Base-by-base conservation (phyloP, 2,888 invertebrate species). In the Caenorhabditis virilis region DNA sequence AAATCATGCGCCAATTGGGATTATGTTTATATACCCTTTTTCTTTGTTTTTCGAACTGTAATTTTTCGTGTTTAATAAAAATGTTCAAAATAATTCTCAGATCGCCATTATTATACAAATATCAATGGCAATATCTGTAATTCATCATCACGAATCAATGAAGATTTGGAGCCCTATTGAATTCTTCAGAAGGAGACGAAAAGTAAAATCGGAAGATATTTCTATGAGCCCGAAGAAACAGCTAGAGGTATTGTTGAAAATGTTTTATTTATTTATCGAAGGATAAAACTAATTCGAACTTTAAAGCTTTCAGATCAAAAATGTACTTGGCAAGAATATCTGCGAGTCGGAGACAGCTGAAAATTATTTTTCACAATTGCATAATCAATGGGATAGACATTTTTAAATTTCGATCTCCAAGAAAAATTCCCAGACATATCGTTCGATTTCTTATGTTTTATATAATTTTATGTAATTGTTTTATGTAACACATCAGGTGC, bases 21-120 rank as follows among this genome's bases (percentile, higher is more conserved):
- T 13, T 20, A 25, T 11, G 33, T 25, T 48, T 20, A 18, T 18
- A 20, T 50, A n/a, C n/a, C n/a, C 15, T 36, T 22, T 33, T 69
- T 64, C 46, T 46, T 49, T 5, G 23, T 65, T 38, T 57, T 61
- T n/a, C 27, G 69, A 62, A 39, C 58, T 52, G 69, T 69, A 5
- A 48, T 53, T 52, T 22, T 18, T 16, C 15, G 26, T 22, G 26
- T 43, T 25, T 15, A 27, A 22, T 30, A 3, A 9, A 27, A 27
- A 6, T 6, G 23, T 20, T 33, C 30, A 33, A 35, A 22, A 18
- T 4, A 25, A 11, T 49, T 41, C 23, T 26, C 58, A 64, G 64
- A 55, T 59, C 25, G 59, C 59, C 0, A 64, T 64, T 2, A n/a
- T 64, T 1, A 42, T 59, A n/a, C 64, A 64, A 48, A 64, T 64